Percentiles rank a stretch among this genome's conserved stretches.
These are phyloP conservation scores for Panulirus ornatus DNA, from an alignment of 1,140 invertebrate genomes.

Conservation along the genomic window DNA sequence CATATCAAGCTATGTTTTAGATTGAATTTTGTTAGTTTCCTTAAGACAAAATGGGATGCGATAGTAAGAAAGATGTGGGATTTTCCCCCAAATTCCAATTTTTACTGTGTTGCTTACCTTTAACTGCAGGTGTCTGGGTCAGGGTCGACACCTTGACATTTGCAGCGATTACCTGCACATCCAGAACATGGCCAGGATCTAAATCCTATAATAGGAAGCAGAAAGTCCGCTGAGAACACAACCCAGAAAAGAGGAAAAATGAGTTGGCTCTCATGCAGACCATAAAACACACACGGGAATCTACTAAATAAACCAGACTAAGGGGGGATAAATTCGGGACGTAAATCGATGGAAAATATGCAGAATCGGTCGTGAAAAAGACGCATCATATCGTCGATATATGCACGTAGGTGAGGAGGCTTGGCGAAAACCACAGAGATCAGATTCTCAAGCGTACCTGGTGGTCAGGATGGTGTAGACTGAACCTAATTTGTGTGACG, in stretches of 20 bases:
- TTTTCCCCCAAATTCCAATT: no score
- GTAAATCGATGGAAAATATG: slow-evolving; percentile 38
- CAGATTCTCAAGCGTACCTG: neutral
- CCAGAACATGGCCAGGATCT: neutral
- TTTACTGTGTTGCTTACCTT: no score
- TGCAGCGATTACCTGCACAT: neutral
- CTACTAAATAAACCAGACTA: slow-evolving; percentile 26
- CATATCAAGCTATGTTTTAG: no score
- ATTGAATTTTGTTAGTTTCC: no score
- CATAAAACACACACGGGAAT: slow-evolving; percentile 39
- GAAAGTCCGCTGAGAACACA: neutral
- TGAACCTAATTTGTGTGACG: no score
- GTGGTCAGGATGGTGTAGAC: no score
- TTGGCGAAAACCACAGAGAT: no score
- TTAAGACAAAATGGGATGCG: no score
- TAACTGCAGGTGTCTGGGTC: no score
- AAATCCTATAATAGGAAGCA: slow-evolving; percentile 21
- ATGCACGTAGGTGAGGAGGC: no score
- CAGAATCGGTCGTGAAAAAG: slow-evolving; percentile 3
- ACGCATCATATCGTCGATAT: no score
- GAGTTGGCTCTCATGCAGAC: neutral
- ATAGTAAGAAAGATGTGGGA: no score
- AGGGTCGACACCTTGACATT: neutral
- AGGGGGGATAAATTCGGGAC: slow-evolving; percentile 35
- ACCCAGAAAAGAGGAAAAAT: slow-evolving; percentile 39